Conservation (phyloP, 2,888 invertebrate species). For the Coelinius sp. region DNA sequence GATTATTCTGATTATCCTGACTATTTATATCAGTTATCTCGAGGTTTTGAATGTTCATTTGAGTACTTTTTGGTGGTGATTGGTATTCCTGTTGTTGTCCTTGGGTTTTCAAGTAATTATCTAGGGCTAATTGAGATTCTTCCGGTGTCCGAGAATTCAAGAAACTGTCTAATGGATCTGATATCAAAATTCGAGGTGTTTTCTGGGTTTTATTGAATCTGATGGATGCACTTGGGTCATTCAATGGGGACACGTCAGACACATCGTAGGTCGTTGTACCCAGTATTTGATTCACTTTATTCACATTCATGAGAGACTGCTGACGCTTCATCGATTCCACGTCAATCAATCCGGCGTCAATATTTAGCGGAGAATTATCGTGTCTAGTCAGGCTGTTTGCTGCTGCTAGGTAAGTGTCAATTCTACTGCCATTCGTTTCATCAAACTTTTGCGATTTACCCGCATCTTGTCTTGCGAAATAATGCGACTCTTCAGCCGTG, state of each 20-base stretch:
- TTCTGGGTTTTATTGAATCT: background rate
- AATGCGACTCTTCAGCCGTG: constrained; percentile 61
- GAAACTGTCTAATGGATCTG: constrained; percentile 55
- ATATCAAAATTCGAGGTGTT: background rate
- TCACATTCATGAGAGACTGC: background rate
- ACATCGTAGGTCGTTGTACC: background rate
- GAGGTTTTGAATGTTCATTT: background rate
- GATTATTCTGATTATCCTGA: background rate
- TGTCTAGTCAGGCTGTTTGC: constrained; percentile 6
- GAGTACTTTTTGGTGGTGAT: background rate
- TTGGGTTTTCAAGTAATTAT: constrained; percentile 54
- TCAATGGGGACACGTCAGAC: background rate
- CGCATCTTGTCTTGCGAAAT: constrained; percentile 46
- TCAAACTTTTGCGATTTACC: background rate
- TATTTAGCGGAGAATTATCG: background rate
- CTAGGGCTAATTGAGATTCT: constrained; percentile 60
- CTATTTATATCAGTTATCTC: background rate
- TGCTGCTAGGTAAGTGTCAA: constrained; percentile 36
- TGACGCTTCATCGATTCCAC: background rate
- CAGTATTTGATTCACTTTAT: background rate
- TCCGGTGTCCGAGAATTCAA: constrained; percentile 63
- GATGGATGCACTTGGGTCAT: background rate
- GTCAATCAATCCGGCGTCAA: background rate
- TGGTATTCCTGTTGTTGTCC: background rate
- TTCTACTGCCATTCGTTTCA: constrained; percentile 2